These are phyloP conservation scores for Pachycephus smyrnensis DNA, from an alignment of 2,888 invertebrate species.

Conservation along the genomic window DNA sequence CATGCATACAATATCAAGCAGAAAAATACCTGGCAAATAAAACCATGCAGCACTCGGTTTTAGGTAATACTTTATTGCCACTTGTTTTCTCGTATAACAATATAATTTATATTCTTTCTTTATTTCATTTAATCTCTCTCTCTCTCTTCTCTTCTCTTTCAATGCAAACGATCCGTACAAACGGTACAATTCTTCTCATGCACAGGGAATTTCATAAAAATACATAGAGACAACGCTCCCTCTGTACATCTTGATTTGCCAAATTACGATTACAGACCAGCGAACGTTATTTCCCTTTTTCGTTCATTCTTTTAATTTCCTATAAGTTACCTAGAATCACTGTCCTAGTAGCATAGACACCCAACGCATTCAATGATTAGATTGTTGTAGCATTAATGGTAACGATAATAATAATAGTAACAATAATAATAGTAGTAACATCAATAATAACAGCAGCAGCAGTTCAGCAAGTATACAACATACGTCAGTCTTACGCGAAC, in stretches of 20 bases:
- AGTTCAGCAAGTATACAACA: background rate
- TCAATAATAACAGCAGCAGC: background rate
- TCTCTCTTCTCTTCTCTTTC: background rate
- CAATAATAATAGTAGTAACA: background rate
- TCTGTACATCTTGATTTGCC: background rate
- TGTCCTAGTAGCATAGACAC: constrained; percentile 28
- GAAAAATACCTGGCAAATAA: constrained; percentile 14
- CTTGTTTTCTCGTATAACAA: constrained; percentile 29
- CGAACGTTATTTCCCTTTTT: background rate
- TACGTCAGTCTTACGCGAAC: background rate
- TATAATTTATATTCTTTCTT: constrained; percentile 6
- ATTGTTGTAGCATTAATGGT: background rate
- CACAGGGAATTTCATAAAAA: background rate
- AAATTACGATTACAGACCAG: background rate
- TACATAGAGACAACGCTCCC: background rate
- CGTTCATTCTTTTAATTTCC: background rate
- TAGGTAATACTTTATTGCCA: constrained; percentile 57
- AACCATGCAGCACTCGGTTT: constrained; percentile 34
- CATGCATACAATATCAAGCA: constrained; percentile 17
- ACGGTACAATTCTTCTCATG: background rate
- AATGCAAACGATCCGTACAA: constrained; percentile 9
- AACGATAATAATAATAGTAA: background rate
- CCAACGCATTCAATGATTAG: constrained; percentile 17
- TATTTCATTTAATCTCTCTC: background rate
- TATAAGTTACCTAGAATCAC: constrained; percentile 18